Evolutionary conservation across 1,140 invertebrate species (phyloP).

Genomic region (Hylyphantes graminicola): DNA sequence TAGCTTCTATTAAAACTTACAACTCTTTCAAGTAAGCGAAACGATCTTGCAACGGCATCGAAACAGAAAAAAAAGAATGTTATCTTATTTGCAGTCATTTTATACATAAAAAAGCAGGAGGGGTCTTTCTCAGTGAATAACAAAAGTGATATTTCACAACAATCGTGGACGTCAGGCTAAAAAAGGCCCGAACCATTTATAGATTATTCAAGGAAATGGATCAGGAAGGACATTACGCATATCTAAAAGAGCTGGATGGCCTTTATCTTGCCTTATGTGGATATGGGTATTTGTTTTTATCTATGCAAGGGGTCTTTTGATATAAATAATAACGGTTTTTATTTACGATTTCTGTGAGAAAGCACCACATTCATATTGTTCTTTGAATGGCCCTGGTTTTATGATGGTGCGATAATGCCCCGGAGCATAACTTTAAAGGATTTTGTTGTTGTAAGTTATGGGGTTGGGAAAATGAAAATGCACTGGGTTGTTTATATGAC

Average conservation of each 20-base stretch:
- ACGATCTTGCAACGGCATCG: too few relatives aligned
- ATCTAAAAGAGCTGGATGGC: conserved; percentile 31
- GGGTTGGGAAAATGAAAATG: neutral
- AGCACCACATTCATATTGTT: neutral
- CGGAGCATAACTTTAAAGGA: neutral
- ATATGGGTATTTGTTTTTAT: conserved; percentile 36
- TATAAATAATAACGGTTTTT: conserved; percentile 35
- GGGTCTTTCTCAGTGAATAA: conserved; percentile 31
- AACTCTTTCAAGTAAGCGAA: too few relatives aligned
- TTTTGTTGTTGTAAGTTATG: neutral
- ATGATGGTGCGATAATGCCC: conserved; percentile 1
- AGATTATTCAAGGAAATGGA: conserved; percentile 51
- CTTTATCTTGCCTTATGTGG: conserved; percentile 47
- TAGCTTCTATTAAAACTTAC: too few relatives aligned
- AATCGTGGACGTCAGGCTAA: conserved; percentile 24
- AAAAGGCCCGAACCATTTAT: conserved; percentile 10
- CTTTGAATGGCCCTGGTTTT: neutral
- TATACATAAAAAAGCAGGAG: conserved; percentile 35
- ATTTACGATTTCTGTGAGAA: conserved; percentile 7
- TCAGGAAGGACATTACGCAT: conserved; percentile 42
- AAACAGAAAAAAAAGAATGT: neutral
- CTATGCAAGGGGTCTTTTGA: conserved; percentile 28
- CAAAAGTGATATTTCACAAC: conserved; percentile 37
- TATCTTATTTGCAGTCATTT: conserved; percentile 38
- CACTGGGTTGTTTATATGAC: too few relatives aligned